Evolutionary conservation across 1,140 invertebrate genomes (phyloP).

Genomic region (Pomacea maculata): DNA sequence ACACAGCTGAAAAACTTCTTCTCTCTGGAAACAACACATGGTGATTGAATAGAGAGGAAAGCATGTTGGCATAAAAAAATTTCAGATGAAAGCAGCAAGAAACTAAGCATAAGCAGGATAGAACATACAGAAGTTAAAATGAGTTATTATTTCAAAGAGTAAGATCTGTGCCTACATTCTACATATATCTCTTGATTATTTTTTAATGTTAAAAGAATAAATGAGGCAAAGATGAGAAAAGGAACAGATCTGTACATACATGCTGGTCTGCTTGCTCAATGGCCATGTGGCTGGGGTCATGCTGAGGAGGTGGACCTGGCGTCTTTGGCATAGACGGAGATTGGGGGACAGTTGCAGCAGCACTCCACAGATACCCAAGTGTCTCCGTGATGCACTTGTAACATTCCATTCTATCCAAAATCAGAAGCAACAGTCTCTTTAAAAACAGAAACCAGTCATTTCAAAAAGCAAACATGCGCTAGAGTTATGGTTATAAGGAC

Average conservation of each 20-base stretch:
- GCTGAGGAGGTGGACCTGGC: conserved; percentile 64
- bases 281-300: conserved; percentile 60
- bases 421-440: too few relatives aligned
- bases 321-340: conserved; percentile 66
- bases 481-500: too few relatives aligned
- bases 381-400: conserved; percentile 87
- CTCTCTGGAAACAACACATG: conserved; percentile 50
- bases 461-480: too few relatives aligned
- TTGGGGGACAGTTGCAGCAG: conserved; percentile 68
- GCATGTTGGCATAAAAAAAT: neutral
- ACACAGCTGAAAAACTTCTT: conserved; percentile 66
- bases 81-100: neutral
- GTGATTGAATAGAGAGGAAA: too few relatives aligned
- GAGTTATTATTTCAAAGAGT: neutral
- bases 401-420: conserved; percentile 77
- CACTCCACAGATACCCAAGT: conserved; percentile 80
- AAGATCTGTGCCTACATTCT: neutral
- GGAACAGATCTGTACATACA: conserved; percentile 43
- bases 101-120: neutral
- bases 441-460: too few relatives aligned
- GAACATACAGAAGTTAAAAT: too few relatives aligned
- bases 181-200: neutral
- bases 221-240: neutral
- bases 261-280: conserved; percentile 62
- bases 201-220: neutral